Conservation (phyloP, 2,888 invertebrate genomes). For the Rhopalosiphum nymphaeae region DNA sequence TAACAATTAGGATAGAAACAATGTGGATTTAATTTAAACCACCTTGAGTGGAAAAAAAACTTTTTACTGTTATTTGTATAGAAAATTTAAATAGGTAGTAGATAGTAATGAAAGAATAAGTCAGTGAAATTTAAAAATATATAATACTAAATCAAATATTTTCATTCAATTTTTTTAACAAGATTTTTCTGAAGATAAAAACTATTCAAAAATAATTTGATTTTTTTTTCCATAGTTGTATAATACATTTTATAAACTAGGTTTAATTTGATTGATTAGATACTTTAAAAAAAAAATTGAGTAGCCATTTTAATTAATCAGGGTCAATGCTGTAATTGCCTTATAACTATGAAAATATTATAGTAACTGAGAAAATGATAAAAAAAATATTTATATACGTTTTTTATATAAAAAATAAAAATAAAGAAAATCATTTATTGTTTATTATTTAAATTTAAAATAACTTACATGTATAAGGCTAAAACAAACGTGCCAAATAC, state of each 20-base stretch:
- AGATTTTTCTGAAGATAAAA: background rate
- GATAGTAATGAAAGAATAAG: background rate
- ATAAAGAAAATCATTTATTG: background rate
- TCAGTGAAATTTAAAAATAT: background rate
- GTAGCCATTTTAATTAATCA: background rate
- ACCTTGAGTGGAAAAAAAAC: background rate
- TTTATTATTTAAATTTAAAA: background rate
- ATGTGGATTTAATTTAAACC: background rate
- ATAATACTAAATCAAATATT: background rate
- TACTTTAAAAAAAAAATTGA: background rate
- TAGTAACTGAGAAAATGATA: background rate
- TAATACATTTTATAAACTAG: background rate
- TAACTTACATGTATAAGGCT: conserved; percentile 48
- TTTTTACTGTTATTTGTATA: background rate
- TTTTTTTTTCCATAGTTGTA: background rate
- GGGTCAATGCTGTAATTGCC: background rate
- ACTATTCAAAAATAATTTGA: background rate
- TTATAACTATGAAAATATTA: too few relatives aligned
- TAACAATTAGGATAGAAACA: background rate
- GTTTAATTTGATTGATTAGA: background rate
- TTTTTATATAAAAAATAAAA: background rate
- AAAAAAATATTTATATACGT: background rate
- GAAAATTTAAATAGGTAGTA: background rate
- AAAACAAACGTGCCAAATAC: conserved; percentile 39
- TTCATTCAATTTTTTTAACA: background rate